Base-by-base conservation (phyloP, 1,140 invertebrate genomes). In the Drosophila nasuta region DNA sequence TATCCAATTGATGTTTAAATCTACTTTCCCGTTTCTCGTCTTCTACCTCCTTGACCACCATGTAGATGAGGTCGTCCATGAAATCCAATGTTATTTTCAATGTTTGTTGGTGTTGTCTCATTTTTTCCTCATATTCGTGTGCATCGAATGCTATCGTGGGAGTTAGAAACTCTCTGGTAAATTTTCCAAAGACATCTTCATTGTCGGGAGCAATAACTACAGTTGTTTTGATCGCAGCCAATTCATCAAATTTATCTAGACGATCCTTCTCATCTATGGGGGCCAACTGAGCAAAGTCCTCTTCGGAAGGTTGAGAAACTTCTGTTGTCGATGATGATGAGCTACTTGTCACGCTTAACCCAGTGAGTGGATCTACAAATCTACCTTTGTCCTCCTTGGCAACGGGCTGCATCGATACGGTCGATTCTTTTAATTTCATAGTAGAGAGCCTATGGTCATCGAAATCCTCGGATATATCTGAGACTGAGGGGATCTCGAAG, bases 1-100 rank as follows among this genome's bases (percentile, higher is more conserved):
- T 86, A 48, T 86, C 79, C 8, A 66, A 46, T 33, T 5, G n/a
- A 10, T 20, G 30, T 52, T 52, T 52, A 6, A 30, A 6, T 11
- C 5, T 3, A 13, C 13, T 52, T 11, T 52, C n/a, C 5, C 5
- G 1, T 33, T 1, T 11, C 2, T n/a, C n/a, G 11, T 33, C 28
- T 11, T 52, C 51, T 13, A 5, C 51, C 0, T 13, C 8, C 1
- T 6, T 1, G 5, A 52, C 6, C 51, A 15, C 51, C 6, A 6
- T 2, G 2, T 15, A 6, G 11, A 52, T 13, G 1, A 52, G 25
- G 1, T 52, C 51, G 28, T 13, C 5, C 28, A 52, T 33, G 8
- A 52, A 52, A 13, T 52, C 28, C 2, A 56, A 5, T 56, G 52
- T 10, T 20, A 56, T 20, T 7, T 5, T 6, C 5, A 38, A 6